Conservation (phyloP, 2,797 vertebrate genomes). For the Melanotaenia trifasciata region DNA sequence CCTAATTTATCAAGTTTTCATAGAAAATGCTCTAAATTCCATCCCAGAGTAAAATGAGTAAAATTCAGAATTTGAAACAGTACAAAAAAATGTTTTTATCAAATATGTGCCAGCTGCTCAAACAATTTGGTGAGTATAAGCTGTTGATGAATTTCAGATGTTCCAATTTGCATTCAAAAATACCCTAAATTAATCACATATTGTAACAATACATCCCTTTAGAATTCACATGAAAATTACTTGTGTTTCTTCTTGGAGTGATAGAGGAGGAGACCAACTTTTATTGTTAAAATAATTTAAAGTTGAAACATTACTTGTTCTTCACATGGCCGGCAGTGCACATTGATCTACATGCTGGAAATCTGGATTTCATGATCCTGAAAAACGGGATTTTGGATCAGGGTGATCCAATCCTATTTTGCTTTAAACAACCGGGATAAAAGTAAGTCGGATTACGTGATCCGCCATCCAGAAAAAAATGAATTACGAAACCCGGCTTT, state of each 20-base stretch:
- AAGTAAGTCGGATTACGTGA: too few relatives aligned
- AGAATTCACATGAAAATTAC: not conserved
- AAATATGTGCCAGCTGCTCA: not conserved
- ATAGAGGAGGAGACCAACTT: too few relatives aligned
- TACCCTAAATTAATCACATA: slow-evolving; percentile 11
- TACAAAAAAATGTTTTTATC: not conserved
- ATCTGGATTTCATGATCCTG: too few relatives aligned
- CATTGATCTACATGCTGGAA: too few relatives aligned
- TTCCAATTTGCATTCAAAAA: slow-evolving; percentile 26
- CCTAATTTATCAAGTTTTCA: not conserved
- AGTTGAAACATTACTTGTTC: too few relatives aligned
- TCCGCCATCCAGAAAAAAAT: too few relatives aligned
- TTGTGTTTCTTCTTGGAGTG: not conserved
- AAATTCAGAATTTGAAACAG: not conserved
- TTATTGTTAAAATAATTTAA: too few relatives aligned
- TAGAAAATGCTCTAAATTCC: not conserved
- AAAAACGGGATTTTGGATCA: too few relatives aligned
- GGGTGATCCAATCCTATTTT: too few relatives aligned
- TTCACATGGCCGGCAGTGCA: too few relatives aligned
- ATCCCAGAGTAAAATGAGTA: not conserved
- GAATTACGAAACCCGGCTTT: too few relatives aligned
- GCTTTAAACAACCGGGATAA: too few relatives aligned
- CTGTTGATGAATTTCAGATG: not conserved
- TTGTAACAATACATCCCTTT: not conserved
- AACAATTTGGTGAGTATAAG: not conserved